Evolutionary conservation across 2,888 invertebrate genomes (phyloP).

Genomic region (Seladonia tumulorum): DNA sequence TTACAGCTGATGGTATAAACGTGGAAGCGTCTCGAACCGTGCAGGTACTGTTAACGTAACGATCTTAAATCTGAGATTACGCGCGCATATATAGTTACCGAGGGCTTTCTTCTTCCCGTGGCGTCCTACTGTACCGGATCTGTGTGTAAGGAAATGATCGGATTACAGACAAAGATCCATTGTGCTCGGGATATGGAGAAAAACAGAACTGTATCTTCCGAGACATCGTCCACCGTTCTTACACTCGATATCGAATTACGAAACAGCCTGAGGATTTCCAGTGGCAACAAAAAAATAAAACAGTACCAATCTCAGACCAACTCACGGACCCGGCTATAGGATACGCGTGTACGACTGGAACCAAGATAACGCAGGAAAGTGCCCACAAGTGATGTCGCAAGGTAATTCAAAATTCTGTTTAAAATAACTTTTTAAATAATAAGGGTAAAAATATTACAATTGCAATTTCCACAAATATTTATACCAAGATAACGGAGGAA

Average conservation of each 20-base stretch:
- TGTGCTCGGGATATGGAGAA: conserved; percentile 58
- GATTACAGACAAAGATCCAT: conserved; percentile 62
- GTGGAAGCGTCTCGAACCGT: not conserved
- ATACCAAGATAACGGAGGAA: too few relatives aligned
- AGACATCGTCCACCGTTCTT: conserved; percentile 63
- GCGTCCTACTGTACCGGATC: conserved; percentile 31
- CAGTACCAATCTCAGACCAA: not conserved
- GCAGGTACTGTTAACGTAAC: not conserved
- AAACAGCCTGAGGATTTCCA: conserved; percentile 35
- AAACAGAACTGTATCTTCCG: conserved; percentile 65
- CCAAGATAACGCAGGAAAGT: too few relatives aligned
- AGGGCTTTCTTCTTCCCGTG: not conserved
- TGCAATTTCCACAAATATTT: too few relatives aligned
- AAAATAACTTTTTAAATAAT: too few relatives aligned
- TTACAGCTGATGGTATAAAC: not conserved
- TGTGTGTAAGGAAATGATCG: conserved; percentile 58
- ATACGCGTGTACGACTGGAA: too few relatives aligned
- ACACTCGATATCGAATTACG: conserved; percentile 59
- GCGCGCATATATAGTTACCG: conserved; percentile 5
- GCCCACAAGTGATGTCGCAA: too few relatives aligned
- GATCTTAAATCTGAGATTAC: not conserved
- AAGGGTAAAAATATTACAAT: too few relatives aligned
- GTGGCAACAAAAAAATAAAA: conserved; percentile 15
- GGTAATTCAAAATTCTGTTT: too few relatives aligned
- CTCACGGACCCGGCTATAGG: too few relatives aligned